Evolutionary conservation across 1,140 invertebrate genomes (phyloP).

Genomic region (Drosophila sproati): DNA sequence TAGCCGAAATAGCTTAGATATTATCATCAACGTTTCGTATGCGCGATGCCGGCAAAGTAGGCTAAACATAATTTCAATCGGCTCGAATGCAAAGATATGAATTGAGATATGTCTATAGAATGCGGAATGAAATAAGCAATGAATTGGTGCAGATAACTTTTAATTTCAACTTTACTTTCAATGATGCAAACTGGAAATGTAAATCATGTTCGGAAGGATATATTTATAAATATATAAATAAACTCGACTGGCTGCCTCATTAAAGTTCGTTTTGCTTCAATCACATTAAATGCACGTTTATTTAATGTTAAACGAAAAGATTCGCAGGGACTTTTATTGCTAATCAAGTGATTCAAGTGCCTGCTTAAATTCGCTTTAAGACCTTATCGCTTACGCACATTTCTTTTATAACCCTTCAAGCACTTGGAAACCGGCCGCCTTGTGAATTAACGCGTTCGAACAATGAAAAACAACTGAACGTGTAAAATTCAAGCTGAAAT

Average conservation of each 20-base stretch:
- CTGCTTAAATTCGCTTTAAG: slow-evolving; percentile 11
- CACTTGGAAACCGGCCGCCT: slow-evolving; percentile 31
- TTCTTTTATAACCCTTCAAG: slow-evolving; percentile 47
- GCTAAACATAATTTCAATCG: background rate
- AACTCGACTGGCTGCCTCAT: background rate
- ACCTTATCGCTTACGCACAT: slow-evolving; percentile 28
- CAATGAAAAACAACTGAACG: slow-evolving; percentile 60
- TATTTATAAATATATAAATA: background rate
- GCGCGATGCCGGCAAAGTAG: slow-evolving; percentile 1
- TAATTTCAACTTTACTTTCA: background rate
- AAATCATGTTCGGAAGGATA: background rate
- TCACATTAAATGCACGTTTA: background rate
- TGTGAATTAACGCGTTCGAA: slow-evolving; percentile 36
- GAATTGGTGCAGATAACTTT: background rate
- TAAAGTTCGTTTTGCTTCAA: slow-evolving; percentile 3
- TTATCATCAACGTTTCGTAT: slow-evolving; percentile 44
- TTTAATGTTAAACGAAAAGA: background rate
- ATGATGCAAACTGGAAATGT: background rate
- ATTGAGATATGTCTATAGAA: background rate
- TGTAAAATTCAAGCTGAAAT: slow-evolving; percentile 35
- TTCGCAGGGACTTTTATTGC: background rate
- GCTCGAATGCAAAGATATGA: background rate
- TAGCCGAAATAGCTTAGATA: background rate
- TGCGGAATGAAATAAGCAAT: background rate
- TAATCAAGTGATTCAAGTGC: background rate